Evolutionary conservation across 2,797 vertebrate species (phyloP).

Genomic region (Gymnothorax reevesii): DNA sequence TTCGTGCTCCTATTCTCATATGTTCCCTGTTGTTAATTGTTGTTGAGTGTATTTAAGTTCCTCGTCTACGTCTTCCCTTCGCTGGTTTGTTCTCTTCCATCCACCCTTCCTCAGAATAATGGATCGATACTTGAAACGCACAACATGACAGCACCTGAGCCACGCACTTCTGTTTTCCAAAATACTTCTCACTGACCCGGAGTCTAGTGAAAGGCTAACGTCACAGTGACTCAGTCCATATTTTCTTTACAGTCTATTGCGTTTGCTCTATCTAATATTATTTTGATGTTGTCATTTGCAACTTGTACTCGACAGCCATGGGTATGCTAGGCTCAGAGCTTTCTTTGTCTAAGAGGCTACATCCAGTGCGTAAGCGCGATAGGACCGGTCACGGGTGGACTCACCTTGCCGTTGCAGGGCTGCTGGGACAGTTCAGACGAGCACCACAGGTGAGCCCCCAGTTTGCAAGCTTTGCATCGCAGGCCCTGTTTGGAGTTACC

Average conservation of each 20-base stretch:
- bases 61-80: no score
- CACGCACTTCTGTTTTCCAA: no score
- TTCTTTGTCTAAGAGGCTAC: neutral
- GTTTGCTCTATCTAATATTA: neutral
- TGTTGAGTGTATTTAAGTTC: no score
- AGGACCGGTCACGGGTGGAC: neutral
- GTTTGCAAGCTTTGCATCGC: slow-evolving; percentile 88
- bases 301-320: neutral
- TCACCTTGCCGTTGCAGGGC: slow-evolving; percentile 82
- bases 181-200: no score
- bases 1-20: no score
- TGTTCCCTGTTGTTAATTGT: no score
- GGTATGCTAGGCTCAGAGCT: neutral
- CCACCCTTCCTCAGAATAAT: no score
- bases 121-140: no score
- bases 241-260: neutral
- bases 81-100: no score
- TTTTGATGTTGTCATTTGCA: neutral
- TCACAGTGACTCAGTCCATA: no score
- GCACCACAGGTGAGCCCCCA: slow-evolving; percentile 90
- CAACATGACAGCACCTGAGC: no score
- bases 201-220: no score
- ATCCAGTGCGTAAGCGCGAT: neutral
- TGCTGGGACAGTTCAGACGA: slow-evolving; percentile 86
- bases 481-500: slow-evolving; percentile 91